A percentile compares a stretch with the other conserved stretches of the same genome.
Evolutionary conservation across 1,140 invertebrate species (phyloP).

Genomic region (Steinernema feltiae): DNA sequence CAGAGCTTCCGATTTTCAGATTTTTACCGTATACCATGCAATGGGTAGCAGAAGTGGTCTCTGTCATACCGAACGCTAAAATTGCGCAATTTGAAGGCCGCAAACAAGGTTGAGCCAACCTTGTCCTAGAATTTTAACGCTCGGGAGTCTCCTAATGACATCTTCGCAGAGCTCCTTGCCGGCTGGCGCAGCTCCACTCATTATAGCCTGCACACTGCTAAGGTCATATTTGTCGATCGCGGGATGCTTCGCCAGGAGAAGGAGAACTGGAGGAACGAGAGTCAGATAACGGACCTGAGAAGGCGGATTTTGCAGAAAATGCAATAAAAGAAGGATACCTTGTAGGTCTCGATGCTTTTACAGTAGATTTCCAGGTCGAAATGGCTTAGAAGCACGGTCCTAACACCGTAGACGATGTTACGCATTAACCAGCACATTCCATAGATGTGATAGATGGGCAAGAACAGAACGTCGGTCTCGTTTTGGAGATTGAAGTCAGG

Average conservation of each 20-base stretch:
- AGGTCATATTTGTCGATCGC: not conserved
- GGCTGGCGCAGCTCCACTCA: not conserved
- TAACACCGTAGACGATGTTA: not conserved
- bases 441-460: not conserved
- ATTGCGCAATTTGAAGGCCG: not conserved
- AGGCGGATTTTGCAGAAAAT: too few relatives aligned
- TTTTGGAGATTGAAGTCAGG: not conserved
- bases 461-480: not conserved
- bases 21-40: not conserved
- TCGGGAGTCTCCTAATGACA: not conserved
- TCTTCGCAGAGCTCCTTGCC: slow-evolving; percentile 11
- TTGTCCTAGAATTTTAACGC: not conserved
- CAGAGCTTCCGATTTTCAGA: not conserved
- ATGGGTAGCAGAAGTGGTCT: not conserved
- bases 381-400: not conserved
- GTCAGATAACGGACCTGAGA: too few relatives aligned
- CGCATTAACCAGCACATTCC: not conserved
- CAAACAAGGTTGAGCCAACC: not conserved
- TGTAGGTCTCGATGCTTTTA: not conserved
- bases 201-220: not conserved
- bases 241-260: not conserved
- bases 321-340: not conserved
- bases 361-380: not conserved
- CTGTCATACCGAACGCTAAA: slow-evolving; percentile 4
- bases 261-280: not conserved